These are phyloP conservation scores for Drosophila anomalata DNA, from an alignment of 2,888 invertebrate genomes.

Conservation along the genomic window DNA sequence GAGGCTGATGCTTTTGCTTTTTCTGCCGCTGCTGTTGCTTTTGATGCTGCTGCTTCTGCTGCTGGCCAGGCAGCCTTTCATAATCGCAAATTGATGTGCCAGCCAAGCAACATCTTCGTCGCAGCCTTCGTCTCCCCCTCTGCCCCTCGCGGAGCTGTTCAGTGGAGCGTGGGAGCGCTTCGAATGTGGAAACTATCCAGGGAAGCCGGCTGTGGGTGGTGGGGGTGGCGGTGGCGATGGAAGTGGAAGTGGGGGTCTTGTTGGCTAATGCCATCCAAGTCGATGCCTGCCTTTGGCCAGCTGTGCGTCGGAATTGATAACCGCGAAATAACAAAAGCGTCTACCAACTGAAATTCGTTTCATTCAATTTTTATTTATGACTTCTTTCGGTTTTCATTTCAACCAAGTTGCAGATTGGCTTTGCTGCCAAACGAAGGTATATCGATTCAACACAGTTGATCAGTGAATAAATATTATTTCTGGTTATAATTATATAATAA, in stretches of 20 bases:
- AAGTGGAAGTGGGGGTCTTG: constrained; percentile 30
- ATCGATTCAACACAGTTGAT: not conserved
- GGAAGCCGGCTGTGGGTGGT: constrained; percentile 14
- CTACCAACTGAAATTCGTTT: constrained; percentile 56
- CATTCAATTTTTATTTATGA: constrained; percentile 62
- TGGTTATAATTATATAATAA: not conserved
- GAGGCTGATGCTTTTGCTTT: constrained; percentile 46
- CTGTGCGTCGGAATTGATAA: constrained; percentile 70
- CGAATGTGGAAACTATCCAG: constrained; percentile 64
- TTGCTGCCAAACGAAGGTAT: constrained; percentile 11
- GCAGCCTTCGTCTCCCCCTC: constrained; percentile 42
- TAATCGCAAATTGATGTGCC: constrained; percentile 78
- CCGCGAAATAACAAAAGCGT: constrained; percentile 74
- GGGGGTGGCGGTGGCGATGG: not conserved
- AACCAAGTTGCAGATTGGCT: constrained; percentile 35
- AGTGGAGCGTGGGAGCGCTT: constrained; percentile 76
- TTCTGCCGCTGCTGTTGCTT: constrained; percentile 28
- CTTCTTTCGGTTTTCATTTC: constrained; percentile 51
- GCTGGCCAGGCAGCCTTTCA: constrained; percentile 74
- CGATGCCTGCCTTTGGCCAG: constrained; percentile 59
- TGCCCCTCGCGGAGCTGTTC: constrained; percentile 51
- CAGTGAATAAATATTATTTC: not conserved
- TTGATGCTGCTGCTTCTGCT: constrained; percentile 42
- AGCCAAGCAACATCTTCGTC: constrained; percentile 54
- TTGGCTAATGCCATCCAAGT: constrained; percentile 65